phyloP scores from a whole-genome alignment of 2,113 vertebrate genomes.

The Erythrolamprus reginae region DNA sequence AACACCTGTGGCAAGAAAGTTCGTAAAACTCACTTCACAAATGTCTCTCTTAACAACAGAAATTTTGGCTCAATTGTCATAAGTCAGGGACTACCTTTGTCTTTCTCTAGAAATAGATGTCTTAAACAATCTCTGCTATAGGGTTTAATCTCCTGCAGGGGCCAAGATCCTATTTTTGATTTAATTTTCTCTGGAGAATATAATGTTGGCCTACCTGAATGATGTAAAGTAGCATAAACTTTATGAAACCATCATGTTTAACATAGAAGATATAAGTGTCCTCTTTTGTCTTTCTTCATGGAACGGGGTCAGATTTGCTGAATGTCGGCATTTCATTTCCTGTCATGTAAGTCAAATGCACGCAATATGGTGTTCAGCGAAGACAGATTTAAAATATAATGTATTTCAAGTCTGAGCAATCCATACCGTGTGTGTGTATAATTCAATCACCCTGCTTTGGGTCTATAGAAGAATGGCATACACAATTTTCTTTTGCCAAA shows the following conservation, averaged over 20 bases:
- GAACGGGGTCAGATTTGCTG: not conserved
- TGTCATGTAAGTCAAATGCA: not conserved
- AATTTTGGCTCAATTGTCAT: too few species aligned
- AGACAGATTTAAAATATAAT: conserved; percentile 12
- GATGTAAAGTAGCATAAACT: not conserved
- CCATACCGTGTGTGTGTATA: not conserved
- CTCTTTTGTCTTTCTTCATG: not conserved
- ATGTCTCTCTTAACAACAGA: too few species aligned
- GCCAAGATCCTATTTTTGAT: not conserved
- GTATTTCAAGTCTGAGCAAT: conserved; percentile 11
- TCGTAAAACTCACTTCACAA: too few species aligned
- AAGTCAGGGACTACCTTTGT: not conserved
- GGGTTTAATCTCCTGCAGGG: not conserved
- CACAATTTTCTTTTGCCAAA: conserved; percentile 14
- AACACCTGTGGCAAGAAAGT: too few species aligned
- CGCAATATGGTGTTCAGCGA: not conserved
- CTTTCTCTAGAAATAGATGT: too few species aligned
- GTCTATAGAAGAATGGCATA: not conserved
- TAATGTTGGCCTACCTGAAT: not conserved
- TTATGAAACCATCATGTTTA: not conserved
- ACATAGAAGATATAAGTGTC: not conserved
- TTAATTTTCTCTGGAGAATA: not conserved
- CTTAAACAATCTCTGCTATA: not conserved
- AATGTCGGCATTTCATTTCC: not conserved
- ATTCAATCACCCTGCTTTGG: conserved; percentile 19